Evolutionary conservation across 2,888 invertebrate genomes (phyloP).

Genomic region (Epinotia demarniana): DNA sequence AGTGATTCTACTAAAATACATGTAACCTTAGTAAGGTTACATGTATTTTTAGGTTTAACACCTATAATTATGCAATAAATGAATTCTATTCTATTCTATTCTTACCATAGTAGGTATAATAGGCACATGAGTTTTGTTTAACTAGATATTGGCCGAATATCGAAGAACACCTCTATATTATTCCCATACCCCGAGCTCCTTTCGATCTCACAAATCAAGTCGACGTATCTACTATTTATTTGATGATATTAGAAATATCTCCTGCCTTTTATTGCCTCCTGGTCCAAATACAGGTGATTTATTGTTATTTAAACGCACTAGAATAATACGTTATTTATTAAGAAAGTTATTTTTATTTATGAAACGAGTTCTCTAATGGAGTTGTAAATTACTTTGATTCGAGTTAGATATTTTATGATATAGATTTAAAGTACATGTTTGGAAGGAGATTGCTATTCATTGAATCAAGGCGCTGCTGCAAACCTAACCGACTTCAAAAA

Average conservation of each 20-base stretch:
- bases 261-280: slow-evolving; percentile 42
- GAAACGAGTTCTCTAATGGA: slow-evolving; percentile 20
- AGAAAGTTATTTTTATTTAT: slow-evolving; percentile 30
- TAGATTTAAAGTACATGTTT: not conserved
- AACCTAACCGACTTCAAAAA: too few relatives aligned
- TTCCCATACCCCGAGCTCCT: slow-evolving; percentile 7
- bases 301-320: slow-evolving; percentile 38
- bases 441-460: slow-evolving; percentile 18
- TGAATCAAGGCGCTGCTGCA: not conserved
- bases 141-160: not conserved
- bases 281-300: slow-evolving; percentile 41
- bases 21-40: too few relatives aligned
- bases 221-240: slow-evolving; percentile 42
- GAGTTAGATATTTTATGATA: not conserved
- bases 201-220: slow-evolving; percentile 44
- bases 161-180: slow-evolving; percentile 29
- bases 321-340: slow-evolving; percentile 35
- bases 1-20: too few relatives aligned
- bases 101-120: too few relatives aligned
- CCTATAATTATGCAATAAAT: too few relatives aligned
- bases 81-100: too few relatives aligned
- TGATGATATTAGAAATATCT: slow-evolving; percentile 44
- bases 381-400: slow-evolving; percentile 19
- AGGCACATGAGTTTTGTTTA: too few relatives aligned
- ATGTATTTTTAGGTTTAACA: too few relatives aligned